phyloP scores from a whole-genome alignment of 2,113 vertebrate genomes.

The Morone saxatilis region DNA sequence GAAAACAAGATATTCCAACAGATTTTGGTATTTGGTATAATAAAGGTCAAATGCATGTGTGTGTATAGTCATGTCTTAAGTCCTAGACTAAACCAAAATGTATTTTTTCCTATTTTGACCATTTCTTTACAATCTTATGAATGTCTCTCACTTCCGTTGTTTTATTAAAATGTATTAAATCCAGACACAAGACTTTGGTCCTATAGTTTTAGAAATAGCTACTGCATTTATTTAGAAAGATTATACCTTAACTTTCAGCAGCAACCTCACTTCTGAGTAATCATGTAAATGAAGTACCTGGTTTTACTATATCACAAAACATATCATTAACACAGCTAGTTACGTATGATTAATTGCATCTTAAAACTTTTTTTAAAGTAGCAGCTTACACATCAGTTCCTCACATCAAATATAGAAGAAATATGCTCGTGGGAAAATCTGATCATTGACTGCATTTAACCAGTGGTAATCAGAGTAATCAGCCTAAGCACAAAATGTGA shows the following conservation, averaged over 20 bases:
- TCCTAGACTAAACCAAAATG: not conserved
- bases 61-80: too few relatives aligned
- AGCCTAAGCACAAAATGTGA: not conserved
- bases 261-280: not conserved
- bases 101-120: not conserved
- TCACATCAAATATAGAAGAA: not conserved
- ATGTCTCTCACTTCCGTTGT: not conserved
- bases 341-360: not conserved
- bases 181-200: not conserved
- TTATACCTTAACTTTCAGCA: not conserved
- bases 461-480: not conserved
- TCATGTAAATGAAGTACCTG: not conserved
- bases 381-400: constrained; percentile 6
- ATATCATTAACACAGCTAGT: not conserved
- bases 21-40: too few relatives aligned
- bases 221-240: not conserved
- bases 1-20: too few relatives aligned
- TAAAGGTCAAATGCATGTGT: not conserved
- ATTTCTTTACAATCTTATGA: not conserved
- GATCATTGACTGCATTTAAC: not conserved
- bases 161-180: not conserved
- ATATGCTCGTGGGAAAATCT: not conserved
- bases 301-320: not conserved
- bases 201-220: not conserved
- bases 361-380: not conserved